A percentile compares a stretch with the other conserved stretches of the same genome.
These are phyloP conservation scores for Nettapus auritus DNA, from an alignment of 2,113 vertebrate genomes.

Conservation along the genomic window DNA sequence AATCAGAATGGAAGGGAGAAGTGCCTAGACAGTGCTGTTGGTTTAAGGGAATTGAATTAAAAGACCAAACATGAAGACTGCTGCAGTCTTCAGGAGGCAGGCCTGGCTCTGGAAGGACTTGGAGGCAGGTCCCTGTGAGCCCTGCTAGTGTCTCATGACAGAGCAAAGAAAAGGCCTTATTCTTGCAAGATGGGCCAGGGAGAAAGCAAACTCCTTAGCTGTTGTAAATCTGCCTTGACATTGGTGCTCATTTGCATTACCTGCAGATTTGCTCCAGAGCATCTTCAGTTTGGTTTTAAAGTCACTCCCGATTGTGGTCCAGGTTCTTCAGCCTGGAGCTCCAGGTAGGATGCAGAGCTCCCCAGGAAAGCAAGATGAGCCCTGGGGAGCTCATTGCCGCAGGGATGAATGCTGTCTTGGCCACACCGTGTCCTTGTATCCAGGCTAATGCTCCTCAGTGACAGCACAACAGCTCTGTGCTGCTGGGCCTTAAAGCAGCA, in stretches of 20 bases:
- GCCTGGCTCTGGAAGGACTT: not conserved
- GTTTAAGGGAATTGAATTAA: slow-evolving; percentile 50
- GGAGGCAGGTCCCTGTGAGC: not conserved
- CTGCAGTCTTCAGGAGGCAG: not conserved
- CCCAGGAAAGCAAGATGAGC: not conserved
- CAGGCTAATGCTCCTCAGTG: not conserved
- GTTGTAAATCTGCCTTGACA: not conserved
- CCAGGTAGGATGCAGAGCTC: not conserved
- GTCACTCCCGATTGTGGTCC: not conserved
- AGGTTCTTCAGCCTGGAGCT: not conserved
- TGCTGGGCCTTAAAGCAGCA: not conserved
- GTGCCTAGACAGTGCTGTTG: not conserved
- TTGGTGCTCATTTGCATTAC: not conserved
- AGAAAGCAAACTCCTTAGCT: not conserved
- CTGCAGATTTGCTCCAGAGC: not conserved
- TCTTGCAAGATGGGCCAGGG: not conserved
- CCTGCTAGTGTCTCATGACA: not conserved
- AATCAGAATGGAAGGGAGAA: not conserved
- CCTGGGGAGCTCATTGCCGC: not conserved
- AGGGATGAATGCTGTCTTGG: not conserved
- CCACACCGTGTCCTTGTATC: not conserved
- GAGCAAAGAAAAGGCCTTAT: not conserved
- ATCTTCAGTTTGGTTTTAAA: not conserved
- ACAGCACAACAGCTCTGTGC: not conserved
- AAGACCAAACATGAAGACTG: slow-evolving; percentile 23